Conservation (phyloP, 2,888 invertebrate genomes). For the Microchrysa polita region DNA sequence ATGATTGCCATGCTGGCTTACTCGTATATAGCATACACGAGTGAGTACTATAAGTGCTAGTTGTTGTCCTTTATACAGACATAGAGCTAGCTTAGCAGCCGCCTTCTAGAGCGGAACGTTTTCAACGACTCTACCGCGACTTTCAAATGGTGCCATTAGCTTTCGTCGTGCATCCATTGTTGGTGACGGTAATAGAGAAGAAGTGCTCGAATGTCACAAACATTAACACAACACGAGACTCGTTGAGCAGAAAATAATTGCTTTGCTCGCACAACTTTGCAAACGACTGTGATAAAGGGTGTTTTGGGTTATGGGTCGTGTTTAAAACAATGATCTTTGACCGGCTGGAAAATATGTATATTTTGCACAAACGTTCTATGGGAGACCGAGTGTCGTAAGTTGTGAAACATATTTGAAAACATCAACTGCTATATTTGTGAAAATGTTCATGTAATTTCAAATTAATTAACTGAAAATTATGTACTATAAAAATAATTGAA, state of each 20-base stretch:
- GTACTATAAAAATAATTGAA: background rate
- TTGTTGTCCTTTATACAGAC: too few relatives aligned
- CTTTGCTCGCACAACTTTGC: conserved; percentile 27
- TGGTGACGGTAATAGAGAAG: conserved; percentile 34
- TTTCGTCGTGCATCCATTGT: conserved; percentile 29
- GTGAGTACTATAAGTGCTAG: too few relatives aligned
- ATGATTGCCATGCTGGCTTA: background rate
- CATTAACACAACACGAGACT: conserved; percentile 41
- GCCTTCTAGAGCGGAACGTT: conserved; percentile 19
- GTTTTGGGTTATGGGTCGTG: background rate
- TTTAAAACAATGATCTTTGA: conserved; percentile 16
- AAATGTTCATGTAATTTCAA: background rate
- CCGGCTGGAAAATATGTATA: background rate
- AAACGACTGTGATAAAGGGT: conserved; percentile 19
- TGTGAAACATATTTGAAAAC: background rate
- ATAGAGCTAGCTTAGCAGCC: background rate
- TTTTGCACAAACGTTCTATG: background rate
- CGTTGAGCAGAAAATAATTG: conserved; percentile 37
- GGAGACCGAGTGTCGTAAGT: background rate
- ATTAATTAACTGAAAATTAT: background rate
- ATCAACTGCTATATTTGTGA: background rate
- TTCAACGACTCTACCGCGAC: background rate
- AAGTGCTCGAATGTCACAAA: conserved; percentile 40
- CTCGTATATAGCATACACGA: background rate
- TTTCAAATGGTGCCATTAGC: conserved; percentile 41